Percentiles rank a stretch among this genome's conserved stretches.
Conservation (phyloP, 1,140 invertebrate species). For the Dryas iulia region DNA sequence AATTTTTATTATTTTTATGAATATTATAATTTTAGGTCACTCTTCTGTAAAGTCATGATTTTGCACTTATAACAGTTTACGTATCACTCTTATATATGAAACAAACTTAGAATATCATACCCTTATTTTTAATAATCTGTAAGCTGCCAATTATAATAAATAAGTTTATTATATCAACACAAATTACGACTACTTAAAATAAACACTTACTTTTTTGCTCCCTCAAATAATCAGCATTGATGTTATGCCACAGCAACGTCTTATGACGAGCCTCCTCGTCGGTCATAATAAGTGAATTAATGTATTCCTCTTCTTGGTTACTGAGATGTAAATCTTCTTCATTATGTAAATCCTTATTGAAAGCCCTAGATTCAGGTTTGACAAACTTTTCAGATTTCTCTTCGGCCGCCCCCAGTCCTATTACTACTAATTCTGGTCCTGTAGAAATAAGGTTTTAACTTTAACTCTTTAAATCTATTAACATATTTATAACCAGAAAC, state of each 20-base stretch:
- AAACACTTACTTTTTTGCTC: slow-evolving; percentile 86
- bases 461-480: too few relatives aligned
- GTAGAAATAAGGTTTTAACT: slow-evolving; percentile 5
- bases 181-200: slow-evolving; percentile 15
- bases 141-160: too few relatives aligned
- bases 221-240: slow-evolving; percentile 91
- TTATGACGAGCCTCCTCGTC: slow-evolving; percentile 90
- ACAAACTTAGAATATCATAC: too few relatives aligned
- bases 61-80: too few relatives aligned
- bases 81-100: too few relatives aligned
- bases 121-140: too few relatives aligned
- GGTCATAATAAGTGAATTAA: slow-evolving; percentile 93
- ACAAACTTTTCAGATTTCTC: slow-evolving; percentile 58
- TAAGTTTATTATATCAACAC: too few relatives aligned
- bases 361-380: slow-evolving; percentile 57
- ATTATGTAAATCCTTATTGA: slow-evolving; percentile 48
- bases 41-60: too few relatives aligned
- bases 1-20: too few relatives aligned
- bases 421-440: slow-evolving; percentile 67
- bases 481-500: too few relatives aligned
- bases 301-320: slow-evolving; percentile 95
- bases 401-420: slow-evolving; percentile 53
- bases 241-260: slow-evolving; percentile 89
- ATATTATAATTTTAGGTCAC: too few relatives aligned
- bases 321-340: slow-evolving; percentile 89